These are phyloP conservation scores for Trachops cirrhosus DNA, from an alignment of 2,797 vertebrate species.

Conservation along the genomic window DNA sequence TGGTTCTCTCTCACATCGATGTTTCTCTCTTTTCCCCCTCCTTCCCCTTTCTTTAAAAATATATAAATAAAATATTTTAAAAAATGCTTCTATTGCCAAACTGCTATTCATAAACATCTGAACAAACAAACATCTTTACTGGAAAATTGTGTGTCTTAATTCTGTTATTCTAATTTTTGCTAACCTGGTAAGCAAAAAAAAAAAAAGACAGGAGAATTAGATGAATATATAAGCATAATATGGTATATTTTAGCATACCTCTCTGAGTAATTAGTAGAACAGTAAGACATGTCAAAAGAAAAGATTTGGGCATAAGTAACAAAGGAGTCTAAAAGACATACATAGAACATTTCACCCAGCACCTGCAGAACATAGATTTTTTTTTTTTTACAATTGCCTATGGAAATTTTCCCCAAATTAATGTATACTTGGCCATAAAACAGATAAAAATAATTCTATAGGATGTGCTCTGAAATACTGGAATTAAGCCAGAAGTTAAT, in stretches of 20 bases:
- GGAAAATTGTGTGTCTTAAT: neutral
- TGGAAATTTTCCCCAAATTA: neutral
- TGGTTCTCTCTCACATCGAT: neutral
- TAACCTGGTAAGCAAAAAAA: neutral
- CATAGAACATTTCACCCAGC: neutral
- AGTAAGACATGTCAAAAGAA: neutral
- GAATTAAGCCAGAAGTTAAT: neutral
- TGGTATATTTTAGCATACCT: neutral
- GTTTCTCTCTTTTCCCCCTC: neutral
- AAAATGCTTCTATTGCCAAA: neutral
- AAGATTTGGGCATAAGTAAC: neutral
- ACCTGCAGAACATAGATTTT: neutral
- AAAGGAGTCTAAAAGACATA: neutral
- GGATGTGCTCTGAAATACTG: neutral
- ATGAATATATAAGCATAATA: neutral
- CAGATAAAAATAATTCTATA: neutral
- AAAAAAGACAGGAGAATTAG: conserved; percentile 18
- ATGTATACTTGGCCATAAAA: neutral
- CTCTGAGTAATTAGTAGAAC: neutral
- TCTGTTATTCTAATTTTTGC: conserved; percentile 5
- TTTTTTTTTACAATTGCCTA: neutral
- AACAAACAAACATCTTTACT: neutral
- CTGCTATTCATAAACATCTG: neutral
- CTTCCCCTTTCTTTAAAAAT: neutral
- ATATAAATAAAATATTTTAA: neutral